A percentile compares a stretch with the other conserved stretches of the same genome.
Conservation (phyloP, 2,888 invertebrate species). For the Malacosoma neustria region DNA sequence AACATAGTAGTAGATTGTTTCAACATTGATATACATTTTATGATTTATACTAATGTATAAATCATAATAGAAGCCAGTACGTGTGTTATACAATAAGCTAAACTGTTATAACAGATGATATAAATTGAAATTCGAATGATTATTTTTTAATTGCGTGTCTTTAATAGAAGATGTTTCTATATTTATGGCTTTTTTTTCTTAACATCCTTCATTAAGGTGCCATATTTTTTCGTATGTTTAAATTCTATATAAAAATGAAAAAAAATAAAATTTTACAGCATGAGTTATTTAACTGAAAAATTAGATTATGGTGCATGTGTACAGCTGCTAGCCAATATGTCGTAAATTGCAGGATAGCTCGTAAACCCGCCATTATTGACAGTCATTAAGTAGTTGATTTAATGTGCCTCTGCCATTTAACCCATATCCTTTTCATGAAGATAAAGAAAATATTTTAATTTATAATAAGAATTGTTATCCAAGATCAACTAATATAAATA, state of each 20-base stretch:
- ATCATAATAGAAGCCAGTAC: too few species aligned
- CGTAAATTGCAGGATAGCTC: conserved; percentile 62
- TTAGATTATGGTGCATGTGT: conserved; percentile 31
- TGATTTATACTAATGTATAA: too few species aligned
- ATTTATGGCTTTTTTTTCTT: not conserved
- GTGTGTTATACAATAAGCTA: too few species aligned
- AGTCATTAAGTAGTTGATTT: conserved; percentile 58
- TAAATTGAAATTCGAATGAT: too few species aligned
- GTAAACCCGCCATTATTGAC: conserved; percentile 65
- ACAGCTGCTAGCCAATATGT: conserved; percentile 57
- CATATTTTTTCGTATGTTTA: not conserved
- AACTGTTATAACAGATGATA: too few species aligned
- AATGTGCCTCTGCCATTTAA: conserved; percentile 48
- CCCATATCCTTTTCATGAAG: too few species aligned
- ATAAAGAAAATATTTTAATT: conserved; percentile 19
- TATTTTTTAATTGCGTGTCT: not conserved
- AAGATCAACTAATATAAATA: too few species aligned
- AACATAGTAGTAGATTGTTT: too few species aligned
- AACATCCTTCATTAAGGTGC: not conserved
- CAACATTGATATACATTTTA: too few species aligned
- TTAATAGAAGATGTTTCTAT: not conserved
- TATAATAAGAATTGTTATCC: not conserved
- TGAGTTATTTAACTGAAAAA: conserved; percentile 21
- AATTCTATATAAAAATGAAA: not conserved
- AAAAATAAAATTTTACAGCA: not conserved